Conservation (phyloP, 2,888 invertebrate species). For the Arge pagana region DNA sequence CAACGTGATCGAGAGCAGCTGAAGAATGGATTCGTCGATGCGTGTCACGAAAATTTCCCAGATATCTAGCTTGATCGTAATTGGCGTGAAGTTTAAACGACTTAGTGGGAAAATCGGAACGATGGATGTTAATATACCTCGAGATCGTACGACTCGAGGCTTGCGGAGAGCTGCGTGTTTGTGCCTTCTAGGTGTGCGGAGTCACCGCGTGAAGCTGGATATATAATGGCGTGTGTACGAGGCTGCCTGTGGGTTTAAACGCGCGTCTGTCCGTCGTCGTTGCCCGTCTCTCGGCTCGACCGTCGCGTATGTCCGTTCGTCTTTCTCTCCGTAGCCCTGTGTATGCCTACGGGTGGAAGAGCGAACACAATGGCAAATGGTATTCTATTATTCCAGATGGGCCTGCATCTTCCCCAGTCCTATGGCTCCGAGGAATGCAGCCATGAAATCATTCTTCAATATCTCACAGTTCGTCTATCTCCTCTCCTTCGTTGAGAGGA, state of each 20-base stretch:
- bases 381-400: constrained; percentile 57
- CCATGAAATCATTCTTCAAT: constrained; percentile 52
- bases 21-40: too few relatives aligned
- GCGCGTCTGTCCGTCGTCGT: constrained; percentile 5
- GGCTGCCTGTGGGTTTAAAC: constrained; percentile 1
- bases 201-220: background rate
- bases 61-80: too few relatives aligned
- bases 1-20: too few relatives aligned
- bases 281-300: background rate
- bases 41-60: too few relatives aligned
- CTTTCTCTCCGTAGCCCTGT: background rate
- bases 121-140: too few relatives aligned
- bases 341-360: constrained; percentile 12
- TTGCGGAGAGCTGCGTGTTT: too few relatives aligned
- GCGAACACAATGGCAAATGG: constrained; percentile 53
- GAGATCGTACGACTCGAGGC: too few relatives aligned
- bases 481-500: constrained; percentile 24
- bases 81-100: too few relatives aligned
- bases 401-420: constrained; percentile 34
- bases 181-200: too few relatives aligned
- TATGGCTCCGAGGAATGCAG: constrained; percentile 44
- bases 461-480: constrained; percentile 42
- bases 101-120: too few relatives aligned
- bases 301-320: background rate
- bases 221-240: background rate